phyloP scores from a whole-genome alignment of 2,797 vertebrate genomes.

The Champsocephalus gunnari region DNA sequence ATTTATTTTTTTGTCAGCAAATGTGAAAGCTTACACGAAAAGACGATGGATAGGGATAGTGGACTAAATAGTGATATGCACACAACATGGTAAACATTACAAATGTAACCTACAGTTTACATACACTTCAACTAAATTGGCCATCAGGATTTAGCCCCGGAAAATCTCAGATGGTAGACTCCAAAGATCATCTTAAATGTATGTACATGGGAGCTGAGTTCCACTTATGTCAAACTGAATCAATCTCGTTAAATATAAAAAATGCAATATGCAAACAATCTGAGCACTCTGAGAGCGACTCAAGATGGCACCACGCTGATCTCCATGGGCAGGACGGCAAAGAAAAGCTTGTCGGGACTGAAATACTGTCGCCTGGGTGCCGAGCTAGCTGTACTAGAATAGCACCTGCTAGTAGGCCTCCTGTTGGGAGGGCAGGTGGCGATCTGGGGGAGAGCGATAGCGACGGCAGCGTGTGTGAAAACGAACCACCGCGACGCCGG shows the following conservation, averaged over 20 bases:
- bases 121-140: not conserved
- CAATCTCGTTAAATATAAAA: slow-evolving; percentile 58
- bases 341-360: slow-evolving; percentile 50
- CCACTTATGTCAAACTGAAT: slow-evolving; percentile 43
- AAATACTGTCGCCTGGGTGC: slow-evolving; percentile 60
- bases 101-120: slow-evolving; percentile 20
- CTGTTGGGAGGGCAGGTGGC: slow-evolving; percentile 76
- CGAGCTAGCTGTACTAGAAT: slow-evolving; percentile 47
- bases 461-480: slow-evolving; percentile 42
- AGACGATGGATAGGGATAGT: slow-evolving; percentile 1
- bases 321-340: slow-evolving; percentile 40
- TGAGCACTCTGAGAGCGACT: slow-evolving; percentile 46
- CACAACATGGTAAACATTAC: slow-evolving; percentile 10
- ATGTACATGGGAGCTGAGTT: slow-evolving; percentile 52
- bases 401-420: slow-evolving; percentile 72
- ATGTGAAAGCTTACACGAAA: slow-evolving; percentile 29
- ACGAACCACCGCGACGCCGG: slow-evolving; percentile 29
- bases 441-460: slow-evolving; percentile 48
- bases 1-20: slow-evolving; percentile 6
- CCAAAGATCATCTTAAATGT: slow-evolving; percentile 14
- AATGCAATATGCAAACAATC: slow-evolving; percentile 59
- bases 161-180: not conserved
- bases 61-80: slow-evolving; percentile 14
- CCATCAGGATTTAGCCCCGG: slow-evolving; percentile 8
- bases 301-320: slow-evolving; percentile 65